Evolutionary conservation across 2,113 vertebrate species (phyloP), one percentile per base, ranked within the genome.

Genomic region (Sigmodon hispidus): DNA sequence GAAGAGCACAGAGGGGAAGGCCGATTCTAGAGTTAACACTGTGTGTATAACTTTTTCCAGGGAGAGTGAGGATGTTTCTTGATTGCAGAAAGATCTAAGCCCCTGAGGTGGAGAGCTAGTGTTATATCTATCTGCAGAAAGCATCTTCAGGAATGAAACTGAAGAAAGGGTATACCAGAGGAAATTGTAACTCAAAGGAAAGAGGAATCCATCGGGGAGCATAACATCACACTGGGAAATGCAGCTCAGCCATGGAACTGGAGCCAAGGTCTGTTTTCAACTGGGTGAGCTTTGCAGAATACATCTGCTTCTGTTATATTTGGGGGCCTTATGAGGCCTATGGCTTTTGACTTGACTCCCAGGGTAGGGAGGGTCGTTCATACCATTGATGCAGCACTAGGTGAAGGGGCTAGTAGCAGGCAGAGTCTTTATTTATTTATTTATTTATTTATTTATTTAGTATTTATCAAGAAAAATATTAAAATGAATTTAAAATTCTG

Each of bases 361-460:
- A 90, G 67, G 86, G n/a, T 9, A 61, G 17, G 21, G 26, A 89
- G 24, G 6, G 12, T 31, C 22, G 6, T 19, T 31, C 13, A 29
- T 8, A 19, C 12, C 3, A 13, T 0, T 43, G 36, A 19, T 29
- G 2, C n/a, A 63, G 0, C 4, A 48, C 22, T 80, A 31, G 22
- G 5, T 13, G 17, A 88, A 72, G 21, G 6, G 3, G 36, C 8
- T 52, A 90, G 63, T 57, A 55, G n/a, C 31, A 22, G 16, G 19
- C n/a, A 63, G 57, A 13, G 11, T 31, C 10, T 48, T 17, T n/a
- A n/a, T n/a, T n/a, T n/a, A n/a, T n/a, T n/a, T n/a, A n/a, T n/a
- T n/a, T n/a, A n/a, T n/a, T n/a, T n/a, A n/a, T n/a, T n/a, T n/a
- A n/a, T n/a, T n/a, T n/a, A n/a, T n/a, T n/a, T n/a, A n/a, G n/a